phyloP scores from a whole-genome alignment of 2,113 vertebrate species.

The Eublepharis macularius region DNA sequence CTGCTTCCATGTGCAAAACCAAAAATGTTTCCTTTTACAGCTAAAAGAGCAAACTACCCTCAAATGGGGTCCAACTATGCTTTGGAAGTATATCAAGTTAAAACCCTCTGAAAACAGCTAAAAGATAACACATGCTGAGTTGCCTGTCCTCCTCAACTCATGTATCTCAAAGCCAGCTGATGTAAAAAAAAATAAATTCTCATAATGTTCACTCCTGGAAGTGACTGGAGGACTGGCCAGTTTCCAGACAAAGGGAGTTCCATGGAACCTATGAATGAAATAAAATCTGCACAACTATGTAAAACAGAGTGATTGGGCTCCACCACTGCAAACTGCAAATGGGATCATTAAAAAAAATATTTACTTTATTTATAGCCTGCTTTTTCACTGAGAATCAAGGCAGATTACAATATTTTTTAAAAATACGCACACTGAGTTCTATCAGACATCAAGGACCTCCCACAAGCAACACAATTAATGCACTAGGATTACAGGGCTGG shows the following conservation, averaged over 20 bases:
- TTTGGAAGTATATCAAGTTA: neutral
- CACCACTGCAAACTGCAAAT: neutral
- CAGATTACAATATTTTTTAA: too few species aligned
- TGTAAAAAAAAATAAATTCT: neutral
- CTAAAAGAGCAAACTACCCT: neutral
- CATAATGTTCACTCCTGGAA: neutral
- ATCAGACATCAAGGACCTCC: too few species aligned
- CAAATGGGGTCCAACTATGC: neutral
- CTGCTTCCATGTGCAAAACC: neutral
- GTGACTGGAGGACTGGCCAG: neutral
- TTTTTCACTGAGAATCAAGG: too few species aligned
- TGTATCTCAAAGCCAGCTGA: neutral
- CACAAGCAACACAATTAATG: too few species aligned
- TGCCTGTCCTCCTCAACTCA: too few species aligned
- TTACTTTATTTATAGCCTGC: too few species aligned
- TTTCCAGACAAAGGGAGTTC: neutral
- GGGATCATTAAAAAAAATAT: too few species aligned
- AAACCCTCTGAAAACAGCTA: neutral
- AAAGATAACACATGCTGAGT: neutral
- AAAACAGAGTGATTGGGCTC: neutral
- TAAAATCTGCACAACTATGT: neutral
- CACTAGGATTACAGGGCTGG: too few species aligned
- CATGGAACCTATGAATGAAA: neutral
- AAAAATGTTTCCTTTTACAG: constrained; percentile 25
- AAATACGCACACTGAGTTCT: too few species aligned